Evolutionary conservation across 2,888 invertebrate genomes (phyloP).

Genomic region (Cylindroiulus punctatus): DNA sequence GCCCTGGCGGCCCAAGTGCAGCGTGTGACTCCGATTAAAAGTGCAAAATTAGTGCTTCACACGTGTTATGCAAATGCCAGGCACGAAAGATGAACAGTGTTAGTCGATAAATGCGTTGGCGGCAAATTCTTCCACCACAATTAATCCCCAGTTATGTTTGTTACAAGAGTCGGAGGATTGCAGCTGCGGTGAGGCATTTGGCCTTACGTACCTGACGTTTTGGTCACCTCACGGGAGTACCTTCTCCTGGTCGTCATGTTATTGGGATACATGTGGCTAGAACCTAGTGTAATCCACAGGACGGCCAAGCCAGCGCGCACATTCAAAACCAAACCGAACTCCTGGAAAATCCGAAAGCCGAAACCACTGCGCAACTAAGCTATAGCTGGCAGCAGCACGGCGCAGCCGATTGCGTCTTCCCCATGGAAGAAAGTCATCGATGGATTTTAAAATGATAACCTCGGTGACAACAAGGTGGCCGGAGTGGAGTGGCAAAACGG

Average conservation of each 20-base stretch:
- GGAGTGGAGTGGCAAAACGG: background rate
- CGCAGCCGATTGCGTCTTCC: background rate
- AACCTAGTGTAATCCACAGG: background rate
- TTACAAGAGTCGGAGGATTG: too few relatives aligned
- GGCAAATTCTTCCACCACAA: background rate
- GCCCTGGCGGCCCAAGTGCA: too few relatives aligned
- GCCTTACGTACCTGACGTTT: constrained; percentile 48
- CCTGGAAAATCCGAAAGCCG: background rate
- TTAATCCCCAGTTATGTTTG: background rate
- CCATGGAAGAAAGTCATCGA: background rate
- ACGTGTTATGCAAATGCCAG: constrained; percentile 26
- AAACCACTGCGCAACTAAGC: background rate
- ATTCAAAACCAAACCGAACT: background rate
- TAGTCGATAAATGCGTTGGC: background rate
- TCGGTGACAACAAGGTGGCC: too few relatives aligned
- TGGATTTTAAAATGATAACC: background rate
- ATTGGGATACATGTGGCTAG: constrained; percentile 36
- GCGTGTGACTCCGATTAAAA: background rate
- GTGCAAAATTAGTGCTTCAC: constrained; percentile 8
- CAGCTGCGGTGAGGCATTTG: too few relatives aligned
- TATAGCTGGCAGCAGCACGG: background rate
- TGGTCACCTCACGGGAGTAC: constrained; percentile 46
- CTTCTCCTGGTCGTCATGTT: constrained; percentile 14
- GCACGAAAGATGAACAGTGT: background rate
- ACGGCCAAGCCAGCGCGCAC: background rate